Base-by-base conservation (phyloP, 2,888 invertebrate species). In the Pandemis corylana region DNA sequence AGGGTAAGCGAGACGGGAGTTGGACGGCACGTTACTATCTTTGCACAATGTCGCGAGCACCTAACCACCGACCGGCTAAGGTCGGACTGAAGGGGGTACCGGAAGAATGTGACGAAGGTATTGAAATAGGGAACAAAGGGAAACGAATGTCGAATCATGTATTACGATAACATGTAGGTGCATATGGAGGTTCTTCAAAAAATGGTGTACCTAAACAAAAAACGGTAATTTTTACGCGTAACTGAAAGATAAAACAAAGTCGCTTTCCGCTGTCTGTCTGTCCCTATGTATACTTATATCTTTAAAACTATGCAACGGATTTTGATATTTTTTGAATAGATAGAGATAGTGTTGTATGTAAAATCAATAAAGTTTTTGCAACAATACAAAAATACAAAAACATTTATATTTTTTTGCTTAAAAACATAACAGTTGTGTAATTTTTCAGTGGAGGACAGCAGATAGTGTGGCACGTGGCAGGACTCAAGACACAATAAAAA, bases 91-190 rank as follows among this genome's bases (percentile, higher is more conserved):
- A 28, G 28, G 28, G 59, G 59, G 9, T 59, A 59, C 28, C 28
- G 3, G 28, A 59, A 12, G 59, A 59, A 59, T 59, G 59, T 59
- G 59, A 20, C 28, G 28, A 59, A 59, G 59, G 59, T 59, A 59
- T 59, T 59, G 59, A 28, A 59, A 59, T 28, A 28, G 12, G 28
- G 28, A 59, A 28, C 59, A 59, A 56, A 20, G 56, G 56, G 20
- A 56, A 56, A 56, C 56, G 56, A 15, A 56, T 59, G 20, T 59
- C 28, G 59, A 59, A 28, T 59, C 28, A 59, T 5, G 12, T 12
- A 7, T 59, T 59, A 28, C 28, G 59, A 59, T 59, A 59, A 59
- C 12, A 7, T 28, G 59, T 59, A 28, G 12, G 4, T 36, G 2
- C 4, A 4, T 36, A 36, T 2, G 28, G 2, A 36, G 28, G 28